Percentiles rank a stretch among this genome's conserved stretches.
phyloP scores from a whole-genome alignment of 2,888 invertebrate genomes.

The Torymus texanus region DNA sequence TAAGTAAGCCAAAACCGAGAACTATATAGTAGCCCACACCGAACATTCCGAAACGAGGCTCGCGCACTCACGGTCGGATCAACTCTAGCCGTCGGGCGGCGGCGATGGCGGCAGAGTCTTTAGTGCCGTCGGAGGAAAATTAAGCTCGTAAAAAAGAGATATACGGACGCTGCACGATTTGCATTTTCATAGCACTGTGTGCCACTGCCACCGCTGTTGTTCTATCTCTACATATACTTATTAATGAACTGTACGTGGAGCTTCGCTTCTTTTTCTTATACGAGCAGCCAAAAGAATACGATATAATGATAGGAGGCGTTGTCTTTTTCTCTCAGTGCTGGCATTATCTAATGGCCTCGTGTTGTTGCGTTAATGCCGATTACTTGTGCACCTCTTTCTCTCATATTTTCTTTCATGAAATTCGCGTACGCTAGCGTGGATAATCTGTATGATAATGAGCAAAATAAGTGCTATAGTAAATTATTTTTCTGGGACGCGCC shows the following conservation, averaged over 20 bases:
- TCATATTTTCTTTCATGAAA: conserved; percentile 8
- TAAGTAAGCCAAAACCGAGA: conserved; percentile 24
- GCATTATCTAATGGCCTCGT: conserved; percentile 32
- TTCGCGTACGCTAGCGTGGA: conserved; percentile 1
- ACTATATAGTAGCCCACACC: neutral
- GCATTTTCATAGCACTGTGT: conserved; percentile 61
- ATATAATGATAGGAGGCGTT: conserved; percentile 41
- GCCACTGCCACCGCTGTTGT: conserved; percentile 29
- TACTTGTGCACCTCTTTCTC: conserved; percentile 2
- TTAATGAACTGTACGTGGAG: conserved; percentile 49
- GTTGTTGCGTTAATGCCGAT: conserved; percentile 21
- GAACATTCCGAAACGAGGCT: conserved; percentile 39
- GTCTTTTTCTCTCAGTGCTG: neutral
- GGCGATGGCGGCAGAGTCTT: conserved; percentile 49
- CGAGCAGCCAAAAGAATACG: conserved; percentile 29
- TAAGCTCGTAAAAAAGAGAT: conserved; percentile 63
- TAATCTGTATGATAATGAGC: conserved; percentile 49
- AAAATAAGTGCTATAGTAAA: conserved; percentile 32
- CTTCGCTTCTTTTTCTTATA: too few species aligned
- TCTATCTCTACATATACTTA: conserved; percentile 27
- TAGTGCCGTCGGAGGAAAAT: conserved; percentile 62
- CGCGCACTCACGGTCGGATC: conserved; percentile 21
- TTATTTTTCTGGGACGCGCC: conserved; percentile 37
- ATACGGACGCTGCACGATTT: conserved; percentile 61
- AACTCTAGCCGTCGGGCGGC: conserved; percentile 4